Conservation (phyloP, 2,113 vertebrate species). For the Vimba vimba region DNA sequence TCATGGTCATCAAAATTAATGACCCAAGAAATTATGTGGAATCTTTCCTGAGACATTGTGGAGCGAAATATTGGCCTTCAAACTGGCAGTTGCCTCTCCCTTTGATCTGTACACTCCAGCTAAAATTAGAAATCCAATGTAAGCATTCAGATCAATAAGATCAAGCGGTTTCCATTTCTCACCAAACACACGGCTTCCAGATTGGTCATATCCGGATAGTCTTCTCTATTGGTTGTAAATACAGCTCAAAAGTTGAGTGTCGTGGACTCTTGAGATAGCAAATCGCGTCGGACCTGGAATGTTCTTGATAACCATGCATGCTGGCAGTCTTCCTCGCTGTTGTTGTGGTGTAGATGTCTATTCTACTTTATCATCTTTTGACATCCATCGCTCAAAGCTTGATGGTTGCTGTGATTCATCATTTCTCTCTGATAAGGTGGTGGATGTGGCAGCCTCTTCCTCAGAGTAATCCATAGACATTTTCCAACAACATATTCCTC, state of each 20-base stretch:
- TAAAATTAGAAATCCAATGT: constrained; percentile 44
- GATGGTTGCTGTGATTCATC: constrained; percentile 2
- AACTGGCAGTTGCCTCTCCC: constrained; percentile 7
- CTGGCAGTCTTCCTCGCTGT: too few species aligned
- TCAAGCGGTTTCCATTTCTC: constrained; percentile 28
- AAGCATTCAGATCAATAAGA: constrained; percentile 31
- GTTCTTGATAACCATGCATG: not conserved
- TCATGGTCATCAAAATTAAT: constrained; percentile 17
- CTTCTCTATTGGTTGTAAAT: too few species aligned
- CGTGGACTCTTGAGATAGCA: too few species aligned
- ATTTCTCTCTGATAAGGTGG: not conserved
- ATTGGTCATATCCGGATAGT: constrained; percentile 35
- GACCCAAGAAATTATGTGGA: constrained; percentile 11
- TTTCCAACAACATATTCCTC: not conserved
- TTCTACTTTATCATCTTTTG: too few species aligned
- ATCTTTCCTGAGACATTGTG: constrained; percentile 31
- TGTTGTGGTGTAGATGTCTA: too few species aligned
- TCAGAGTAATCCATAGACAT: not conserved
- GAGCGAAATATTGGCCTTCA: constrained; percentile 26
- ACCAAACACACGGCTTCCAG: constrained; percentile 16
- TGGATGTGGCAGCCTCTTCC: not conserved
- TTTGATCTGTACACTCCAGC: constrained; percentile 37
- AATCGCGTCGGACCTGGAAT: too few species aligned
- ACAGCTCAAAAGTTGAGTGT: too few species aligned
- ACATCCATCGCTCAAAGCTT: too few species aligned